Base-by-base conservation (phyloP, 2,888 invertebrate species). In the Drosophila nr. perissopoda region DNA sequence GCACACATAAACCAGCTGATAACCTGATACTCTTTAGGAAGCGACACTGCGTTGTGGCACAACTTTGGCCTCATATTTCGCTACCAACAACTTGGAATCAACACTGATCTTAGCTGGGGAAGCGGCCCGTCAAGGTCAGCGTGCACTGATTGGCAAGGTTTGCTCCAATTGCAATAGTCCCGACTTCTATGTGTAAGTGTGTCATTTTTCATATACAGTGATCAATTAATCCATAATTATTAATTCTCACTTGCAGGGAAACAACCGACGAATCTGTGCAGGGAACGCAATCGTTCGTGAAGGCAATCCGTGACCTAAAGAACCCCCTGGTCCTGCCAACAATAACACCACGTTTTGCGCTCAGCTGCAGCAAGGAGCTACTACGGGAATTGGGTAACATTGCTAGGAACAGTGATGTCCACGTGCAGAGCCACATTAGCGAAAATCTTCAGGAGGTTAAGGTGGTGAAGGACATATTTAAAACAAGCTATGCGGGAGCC, bases 11-110 rank as follows among this genome's bases (percentile, higher is more conserved):
- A 54, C 3, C 21, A 46, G 48, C 57, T 83, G 68, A 75, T 73
- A 81, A 72, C 62, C 52, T 74, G 57, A 75, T 77, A 57, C 60
- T 64, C 61, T 76, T 53, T 86, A 98, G 98, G 94, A 94, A 93
- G 94, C 95, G 70, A 95, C 97, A 25, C 90, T 98, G 59, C 93
- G 93, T 25, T 94, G 95, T 93, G 98, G 98, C 7, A 98, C 98
- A 21, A 98, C 98, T 7, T 97, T 98, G 38, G 98, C 98, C 0
- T 96, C 96, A 76, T 98, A 98, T 91, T 98, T 96, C 93, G 97
- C 96, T 5, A 96, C 98, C 0, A 94, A 98, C 16, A 96, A 97
- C 91, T 91, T 94, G 29, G 94, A 96, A 42, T 96, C 97, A 6
- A 95, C 96, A 16, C 76, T 96, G 59, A 94, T 95, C 76, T 94